Conservation (phyloP, 2,797 vertebrate species). For the Gorsachius magnificus region DNA sequence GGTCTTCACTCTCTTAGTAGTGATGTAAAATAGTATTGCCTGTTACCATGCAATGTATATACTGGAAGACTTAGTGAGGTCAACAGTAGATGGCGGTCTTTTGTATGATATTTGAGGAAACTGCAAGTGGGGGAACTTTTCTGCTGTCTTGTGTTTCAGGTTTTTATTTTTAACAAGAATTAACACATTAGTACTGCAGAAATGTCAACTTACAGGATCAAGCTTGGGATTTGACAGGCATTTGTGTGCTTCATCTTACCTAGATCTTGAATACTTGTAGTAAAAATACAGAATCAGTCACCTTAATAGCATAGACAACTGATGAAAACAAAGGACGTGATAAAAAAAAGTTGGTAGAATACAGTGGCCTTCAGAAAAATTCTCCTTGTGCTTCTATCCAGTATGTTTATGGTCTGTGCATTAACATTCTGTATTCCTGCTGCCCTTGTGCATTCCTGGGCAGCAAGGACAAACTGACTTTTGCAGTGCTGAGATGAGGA, state of each 20-base stretch:
- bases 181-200: not conserved
- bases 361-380: not conserved
- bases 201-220: not conserved
- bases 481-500: not conserved
- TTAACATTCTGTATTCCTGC: not conserved
- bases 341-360: not conserved
- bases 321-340: not conserved
- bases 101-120: not conserved
- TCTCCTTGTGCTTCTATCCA: not conserved
- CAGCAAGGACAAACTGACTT: not conserved
- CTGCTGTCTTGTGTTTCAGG: not conserved
- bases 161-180: not conserved
- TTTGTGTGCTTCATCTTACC: not conserved
- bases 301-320: not conserved
- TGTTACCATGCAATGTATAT: rapidly evolving
- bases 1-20: not conserved
- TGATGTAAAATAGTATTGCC: not conserved
- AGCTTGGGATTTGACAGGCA: not conserved
- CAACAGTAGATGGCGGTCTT: not conserved
- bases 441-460: not conserved
- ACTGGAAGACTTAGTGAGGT: not conserved
- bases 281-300: not conserved
- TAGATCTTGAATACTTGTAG: not conserved
- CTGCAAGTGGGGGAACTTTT: not conserved
- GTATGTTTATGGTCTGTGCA: not conserved